Base-by-base conservation (phyloP, 1,140 invertebrate species). In the Colletes gigas region DNA sequence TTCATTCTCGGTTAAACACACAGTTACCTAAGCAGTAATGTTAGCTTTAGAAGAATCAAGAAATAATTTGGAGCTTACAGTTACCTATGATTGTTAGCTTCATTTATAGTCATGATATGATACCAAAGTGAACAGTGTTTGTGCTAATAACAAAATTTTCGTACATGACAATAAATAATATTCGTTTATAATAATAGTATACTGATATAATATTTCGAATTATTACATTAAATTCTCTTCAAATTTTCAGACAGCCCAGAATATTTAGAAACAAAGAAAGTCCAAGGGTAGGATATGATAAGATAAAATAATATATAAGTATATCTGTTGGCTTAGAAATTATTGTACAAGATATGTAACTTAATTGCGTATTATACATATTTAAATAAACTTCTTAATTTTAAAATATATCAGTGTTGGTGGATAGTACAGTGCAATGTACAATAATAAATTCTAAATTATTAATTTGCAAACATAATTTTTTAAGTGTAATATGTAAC, bases 221-320 rank as follows among this genome's bases (percentile, higher is more conserved):
- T 30, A 30, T 30, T 50, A 10, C 50, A 15, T 8, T 70, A 47
- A 17, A 39, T 50, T 47, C 3, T 73, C 4, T 39, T 3, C 57
- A 30, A 41, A 65, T 9, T n/a, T 69, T 44, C 68, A 47, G n/a
- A 54, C 15, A 5, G 6, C 70, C 4, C 21, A 39, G 50, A 72
- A 60, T 60, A 44, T 21, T 60, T 72, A 19, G 65, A 67, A 6
- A 67, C 63, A 41, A 41, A 5, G 39, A 47, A 52, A 67, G 65
- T 67, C 39, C 41, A 44, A 47, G 65, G 41, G 65, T 67, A n/a
- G 41, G 10, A 67, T 47, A 67, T 67, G 65, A 47, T 47, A 67
- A 67, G 39, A 47, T 67, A 67, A 67, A 47, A 21, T 47, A 67
- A 19, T 62, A 62, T n/a, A 8, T 12, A 5, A 62, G 39, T 39